Percentiles rank a stretch among this genome's conserved stretches.
phyloP scores from a whole-genome alignment of 2,888 invertebrate species.

The Cephus runcator region DNA sequence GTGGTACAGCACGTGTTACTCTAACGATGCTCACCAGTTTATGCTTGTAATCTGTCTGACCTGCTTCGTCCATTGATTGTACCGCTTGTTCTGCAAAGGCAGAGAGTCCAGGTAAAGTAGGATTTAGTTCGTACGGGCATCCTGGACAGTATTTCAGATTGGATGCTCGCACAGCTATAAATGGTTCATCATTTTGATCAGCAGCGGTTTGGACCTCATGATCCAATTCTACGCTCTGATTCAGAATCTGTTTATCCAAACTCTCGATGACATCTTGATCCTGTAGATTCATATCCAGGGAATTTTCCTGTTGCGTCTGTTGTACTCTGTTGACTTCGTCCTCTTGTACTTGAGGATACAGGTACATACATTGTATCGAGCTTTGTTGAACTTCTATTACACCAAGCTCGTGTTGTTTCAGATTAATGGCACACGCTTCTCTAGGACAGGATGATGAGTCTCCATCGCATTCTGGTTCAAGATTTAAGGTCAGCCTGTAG shows the following conservation, averaged over 20 bases:
- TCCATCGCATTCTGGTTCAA: slow-evolving; percentile 48
- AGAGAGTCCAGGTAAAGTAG: slow-evolving; percentile 52
- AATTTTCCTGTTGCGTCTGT: slow-evolving; percentile 22
- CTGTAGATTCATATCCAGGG: slow-evolving; percentile 26
- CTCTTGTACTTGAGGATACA: slow-evolving; percentile 40
- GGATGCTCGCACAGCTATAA: slow-evolving; percentile 52
- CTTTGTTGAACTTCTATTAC: slow-evolving; percentile 40
- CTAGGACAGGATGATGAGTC: slow-evolving; percentile 41
- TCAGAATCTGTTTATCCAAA: slow-evolving; percentile 41
- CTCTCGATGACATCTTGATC: slow-evolving; percentile 42
- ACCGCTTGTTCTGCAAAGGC: slow-evolving; percentile 49
- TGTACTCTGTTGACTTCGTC: slow-evolving; percentile 29
- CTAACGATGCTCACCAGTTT: slow-evolving; percentile 49
- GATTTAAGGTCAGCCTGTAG: slow-evolving; percentile 51
- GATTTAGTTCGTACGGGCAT: slow-evolving; percentile 59
- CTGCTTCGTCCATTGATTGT: slow-evolving; percentile 49
- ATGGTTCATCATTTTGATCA: slow-evolving; percentile 53
- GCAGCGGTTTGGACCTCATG: slow-evolving; percentile 51
- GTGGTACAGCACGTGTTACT: slow-evolving; percentile 54
- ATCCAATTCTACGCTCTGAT: slow-evolving; percentile 44
- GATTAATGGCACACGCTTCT: slow-evolving; percentile 52
- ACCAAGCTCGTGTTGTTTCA: slow-evolving; percentile 48
- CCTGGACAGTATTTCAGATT: slow-evolving; percentile 54
- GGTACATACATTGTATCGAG: slow-evolving; percentile 53
- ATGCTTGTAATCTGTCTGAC: slow-evolving; percentile 52